phyloP scores from a whole-genome alignment of 2,113 vertebrate species.

The Corynorhinus townsendii region DNA sequence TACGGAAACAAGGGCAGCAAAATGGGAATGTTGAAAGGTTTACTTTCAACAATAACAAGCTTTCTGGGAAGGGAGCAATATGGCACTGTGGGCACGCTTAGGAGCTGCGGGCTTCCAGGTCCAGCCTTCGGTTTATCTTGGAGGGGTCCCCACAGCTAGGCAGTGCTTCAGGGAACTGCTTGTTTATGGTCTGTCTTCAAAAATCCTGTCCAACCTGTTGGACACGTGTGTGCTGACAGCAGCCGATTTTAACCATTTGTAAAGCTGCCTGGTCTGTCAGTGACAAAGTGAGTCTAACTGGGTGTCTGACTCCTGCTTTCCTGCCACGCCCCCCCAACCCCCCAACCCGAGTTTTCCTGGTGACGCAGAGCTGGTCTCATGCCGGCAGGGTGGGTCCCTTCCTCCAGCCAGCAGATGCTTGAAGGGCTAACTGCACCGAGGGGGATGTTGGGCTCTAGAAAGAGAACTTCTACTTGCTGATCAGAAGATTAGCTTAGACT shows the following conservation, averaged over 20 bases:
- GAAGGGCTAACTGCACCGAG: background rate
- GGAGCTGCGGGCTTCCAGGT: background rate
- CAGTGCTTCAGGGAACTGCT: background rate
- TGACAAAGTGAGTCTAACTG: background rate
- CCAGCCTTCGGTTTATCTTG: conserved; percentile 3
- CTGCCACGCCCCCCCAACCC: background rate
- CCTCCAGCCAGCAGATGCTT: background rate
- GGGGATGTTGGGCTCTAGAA: background rate
- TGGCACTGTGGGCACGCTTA: background rate
- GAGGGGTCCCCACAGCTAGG: background rate
- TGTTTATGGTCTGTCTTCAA: conserved; percentile 44
- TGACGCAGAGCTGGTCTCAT: background rate
- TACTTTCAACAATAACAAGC: background rate
- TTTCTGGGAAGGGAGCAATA: background rate
- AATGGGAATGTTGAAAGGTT: background rate
- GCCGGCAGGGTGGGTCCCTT: background rate
- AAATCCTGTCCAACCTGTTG: conserved; percentile 73
- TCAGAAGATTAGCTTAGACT: background rate
- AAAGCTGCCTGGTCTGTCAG: background rate
- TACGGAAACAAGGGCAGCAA: background rate
- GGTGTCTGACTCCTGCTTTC: background rate
- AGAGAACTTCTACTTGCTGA: background rate
- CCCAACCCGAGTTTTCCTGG: background rate
- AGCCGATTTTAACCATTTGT: background rate
- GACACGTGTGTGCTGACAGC: conserved; percentile 40